Base-by-base conservation (phyloP, 2,888 invertebrate species). In the Agriopis leucophaearia region DNA sequence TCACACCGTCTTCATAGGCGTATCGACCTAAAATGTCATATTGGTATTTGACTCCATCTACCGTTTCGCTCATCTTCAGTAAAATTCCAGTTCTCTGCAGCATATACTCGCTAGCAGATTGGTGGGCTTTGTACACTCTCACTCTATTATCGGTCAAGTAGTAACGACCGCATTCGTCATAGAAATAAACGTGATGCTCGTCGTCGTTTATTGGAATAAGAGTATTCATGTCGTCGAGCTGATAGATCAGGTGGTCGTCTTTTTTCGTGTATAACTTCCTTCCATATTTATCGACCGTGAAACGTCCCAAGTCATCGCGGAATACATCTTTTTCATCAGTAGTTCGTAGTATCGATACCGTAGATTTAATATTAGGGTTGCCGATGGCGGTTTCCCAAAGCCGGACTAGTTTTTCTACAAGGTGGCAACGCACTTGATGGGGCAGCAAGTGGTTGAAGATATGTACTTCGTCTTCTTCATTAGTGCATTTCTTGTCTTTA, bases 401-500 rank as follows among this genome's bases (percentile, higher is more conserved):
- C 3, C 70, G 73, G 5, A 81, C 18, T 54, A 85, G 72, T 15
- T 72, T 67, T 27, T 83, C 80, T 0, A 84, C 78, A 5, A 85
- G 81, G 38, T 74, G 78, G 65, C 74, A 75, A 27, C 86, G 80
- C 27, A 78, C 73, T 5, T 66, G 13, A 55, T 70, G 67, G 1
- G 85, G 83, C 7, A 86, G 71, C 48, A 78, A 73, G 64, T 86
- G 86, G 64, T 78, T 80, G 36, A 86, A 86, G 38, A 85, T 81
- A 12, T 68, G 72, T 13, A 69, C 16, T 18, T 74, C 64, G 58
- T 45, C 65, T 0, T 58, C 48, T 27, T 70, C 48, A 16, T n/a
- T 27, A 18, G 47, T 15, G 18, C 42, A 35, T 8, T 61, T 35
- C 8, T 66, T 60, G 6, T 64, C 48, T 18, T 60, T 40, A 7